Conservation (phyloP, 2,888 invertebrate genomes). For the Drosophila pegasa region DNA sequence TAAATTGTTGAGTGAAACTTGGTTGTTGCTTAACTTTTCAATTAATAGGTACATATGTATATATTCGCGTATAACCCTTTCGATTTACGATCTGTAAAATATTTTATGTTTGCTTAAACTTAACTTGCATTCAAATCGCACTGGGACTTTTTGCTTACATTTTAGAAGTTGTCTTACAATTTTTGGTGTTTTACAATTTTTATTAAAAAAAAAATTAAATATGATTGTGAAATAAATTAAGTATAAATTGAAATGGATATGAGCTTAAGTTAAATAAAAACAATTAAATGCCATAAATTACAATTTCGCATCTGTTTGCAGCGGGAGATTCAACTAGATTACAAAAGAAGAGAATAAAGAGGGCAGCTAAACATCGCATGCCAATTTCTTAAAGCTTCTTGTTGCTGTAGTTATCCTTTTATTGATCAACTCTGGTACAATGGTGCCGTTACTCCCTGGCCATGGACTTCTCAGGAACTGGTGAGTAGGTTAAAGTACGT, state of each 20-base stretch:
- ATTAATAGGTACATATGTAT: conserved; percentile 71
- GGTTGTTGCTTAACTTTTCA: conserved; percentile 30
- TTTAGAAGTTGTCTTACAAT: conserved; percentile 12
- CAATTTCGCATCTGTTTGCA: conserved; percentile 39
- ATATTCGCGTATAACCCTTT: conserved; percentile 43
- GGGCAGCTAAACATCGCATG: conserved; percentile 36
- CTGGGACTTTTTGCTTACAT: conserved; percentile 41
- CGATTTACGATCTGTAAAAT: conserved; percentile 44
- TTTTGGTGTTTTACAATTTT: conserved; percentile 58
- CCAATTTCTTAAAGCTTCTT: conserved; percentile 65
- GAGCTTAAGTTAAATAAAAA: conserved; percentile 39
- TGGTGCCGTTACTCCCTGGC: conserved; percentile 35
- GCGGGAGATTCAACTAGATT: conserved; percentile 58
- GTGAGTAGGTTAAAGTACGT: conserved; percentile 53
- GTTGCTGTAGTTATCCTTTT: conserved; percentile 40
- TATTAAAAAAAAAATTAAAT: conserved; percentile 11
- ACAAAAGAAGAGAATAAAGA: conserved; percentile 54
- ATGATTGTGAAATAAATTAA: conserved; percentile 67
- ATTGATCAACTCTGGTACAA: conserved; percentile 40
- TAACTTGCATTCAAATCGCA: conserved; percentile 62
- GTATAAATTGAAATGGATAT: conserved; percentile 35
- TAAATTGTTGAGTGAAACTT: conserved; percentile 47
- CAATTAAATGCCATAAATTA: conserved; percentile 60
- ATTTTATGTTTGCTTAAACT: conserved; percentile 40
- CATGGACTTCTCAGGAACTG: conserved; percentile 63